phyloP scores from a whole-genome alignment of 2,113 vertebrate species.

The Cavia aperea region DNA sequence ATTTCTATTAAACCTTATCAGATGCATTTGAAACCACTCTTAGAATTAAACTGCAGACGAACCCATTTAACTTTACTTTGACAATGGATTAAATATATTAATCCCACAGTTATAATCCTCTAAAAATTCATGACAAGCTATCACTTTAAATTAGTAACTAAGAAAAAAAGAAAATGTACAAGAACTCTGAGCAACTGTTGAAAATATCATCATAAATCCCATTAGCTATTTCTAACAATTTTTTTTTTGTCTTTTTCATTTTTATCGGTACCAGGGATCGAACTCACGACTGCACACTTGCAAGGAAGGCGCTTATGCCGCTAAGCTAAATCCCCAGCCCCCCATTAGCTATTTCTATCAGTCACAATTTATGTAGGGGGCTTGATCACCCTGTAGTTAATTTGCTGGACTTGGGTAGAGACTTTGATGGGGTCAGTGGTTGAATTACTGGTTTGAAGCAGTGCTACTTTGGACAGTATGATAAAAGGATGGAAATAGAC shows the following conservation, averaged over 20 bases:
- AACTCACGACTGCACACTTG: too few relatives aligned
- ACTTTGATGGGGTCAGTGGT: constrained; percentile 63
- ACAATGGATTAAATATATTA: constrained; percentile 68
- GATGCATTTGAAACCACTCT: constrained; percentile 72
- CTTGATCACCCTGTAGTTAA: constrained; percentile 69
- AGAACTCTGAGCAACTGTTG: constrained; percentile 70
- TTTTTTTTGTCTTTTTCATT: too few relatives aligned
- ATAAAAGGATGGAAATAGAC: rapidly evolving
- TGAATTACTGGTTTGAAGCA: constrained; percentile 61
- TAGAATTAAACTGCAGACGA: constrained; percentile 72
- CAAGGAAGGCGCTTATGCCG: too few relatives aligned
- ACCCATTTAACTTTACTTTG: constrained; percentile 68
- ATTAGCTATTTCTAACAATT: constrained; percentile 70
- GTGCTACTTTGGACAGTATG: not conserved
- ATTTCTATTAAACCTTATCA: constrained; percentile 69
- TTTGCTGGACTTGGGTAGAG: constrained; percentile 66
- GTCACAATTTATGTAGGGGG: constrained; percentile 74
- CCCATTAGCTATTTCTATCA: constrained; percentile 73
- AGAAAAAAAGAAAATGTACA: constrained; percentile 63
- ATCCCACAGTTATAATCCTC: constrained; percentile 68
- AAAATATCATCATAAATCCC: constrained; percentile 70
- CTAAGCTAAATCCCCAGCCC: too few relatives aligned
- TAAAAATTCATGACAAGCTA: constrained; percentile 66
- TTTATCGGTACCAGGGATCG: too few relatives aligned
- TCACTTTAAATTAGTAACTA: constrained; percentile 72